Conservation (phyloP, 2,888 invertebrate genomes). For the Eupsilia transversa region DNA sequence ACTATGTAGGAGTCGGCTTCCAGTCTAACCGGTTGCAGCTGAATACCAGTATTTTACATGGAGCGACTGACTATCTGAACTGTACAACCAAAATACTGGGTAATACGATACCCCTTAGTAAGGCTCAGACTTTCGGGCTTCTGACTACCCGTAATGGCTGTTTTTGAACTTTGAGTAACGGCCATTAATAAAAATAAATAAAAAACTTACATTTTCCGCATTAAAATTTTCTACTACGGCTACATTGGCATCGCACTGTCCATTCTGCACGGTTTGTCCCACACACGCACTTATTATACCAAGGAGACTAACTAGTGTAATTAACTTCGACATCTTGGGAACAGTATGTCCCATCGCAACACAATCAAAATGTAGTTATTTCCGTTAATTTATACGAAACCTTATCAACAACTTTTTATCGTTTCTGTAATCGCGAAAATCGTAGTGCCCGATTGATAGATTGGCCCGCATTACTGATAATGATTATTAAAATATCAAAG, state of each 20-base stretch:
- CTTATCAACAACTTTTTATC: conserved; percentile 72
- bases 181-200: not conserved
- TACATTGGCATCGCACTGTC: conserved; percentile 77
- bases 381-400: conserved; percentile 75
- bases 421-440: conserved; percentile 59
- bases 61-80: not conserved
- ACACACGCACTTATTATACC: conserved; percentile 75
- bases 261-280: conserved; percentile 75
- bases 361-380: conserved; percentile 74
- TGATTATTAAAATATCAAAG: conserved; percentile 13
- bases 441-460: conserved; percentile 37
- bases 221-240: conserved; percentile 68
- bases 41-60: not conserved
- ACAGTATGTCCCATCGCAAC: conserved; percentile 70
- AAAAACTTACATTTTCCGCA: conserved; percentile 69
- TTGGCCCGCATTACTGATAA: conserved; percentile 36
- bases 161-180: not conserved
- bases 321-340: conserved; percentile 77
- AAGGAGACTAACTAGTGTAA: conserved; percentile 73
- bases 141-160: not conserved
- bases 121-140: not conserved
- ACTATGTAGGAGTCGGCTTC: not conserved
- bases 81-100: not conserved
- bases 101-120: not conserved
- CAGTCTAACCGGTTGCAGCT: not conserved